phyloP scores from a whole-genome alignment of 2,888 invertebrate species.

The Sesia bembeciformis region DNA sequence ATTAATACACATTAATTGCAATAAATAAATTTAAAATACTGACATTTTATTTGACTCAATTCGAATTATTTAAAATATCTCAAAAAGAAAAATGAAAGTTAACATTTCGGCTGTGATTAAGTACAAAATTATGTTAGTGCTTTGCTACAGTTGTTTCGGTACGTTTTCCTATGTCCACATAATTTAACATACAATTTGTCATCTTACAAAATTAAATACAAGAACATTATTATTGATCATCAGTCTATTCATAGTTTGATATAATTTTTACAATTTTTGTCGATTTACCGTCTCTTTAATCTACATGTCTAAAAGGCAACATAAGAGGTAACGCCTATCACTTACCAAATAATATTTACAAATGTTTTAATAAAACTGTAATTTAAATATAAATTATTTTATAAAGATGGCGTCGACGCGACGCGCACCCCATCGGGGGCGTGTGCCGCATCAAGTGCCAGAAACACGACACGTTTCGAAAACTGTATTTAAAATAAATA shows the following conservation, averaged over 20 bases:
- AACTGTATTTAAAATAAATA: constrained; percentile 58
- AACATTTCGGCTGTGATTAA: constrained; percentile 56
- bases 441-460: constrained; percentile 21
- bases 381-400: constrained; percentile 55
- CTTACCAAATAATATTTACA: constrained; percentile 57
- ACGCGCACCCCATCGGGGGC: constrained; percentile 19
- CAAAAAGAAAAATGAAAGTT: constrained; percentile 72
- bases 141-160: constrained; percentile 37
- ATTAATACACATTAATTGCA: constrained; percentile 37
- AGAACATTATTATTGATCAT: constrained; percentile 71
- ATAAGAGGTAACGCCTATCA: constrained; percentile 50
- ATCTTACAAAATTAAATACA: constrained; percentile 72
- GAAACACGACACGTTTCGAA: constrained; percentile 19
- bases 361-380: constrained; percentile 40
- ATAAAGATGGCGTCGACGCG: constrained; percentile 27
- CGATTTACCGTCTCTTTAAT: constrained; percentile 55
- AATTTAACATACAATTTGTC: constrained; percentile 70
- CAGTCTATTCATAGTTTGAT: constrained; percentile 72
- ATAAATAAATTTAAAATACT: constrained; percentile 68
- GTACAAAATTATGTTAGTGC: constrained; percentile 56
- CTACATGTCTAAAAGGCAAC: constrained; percentile 63
- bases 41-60: constrained; percentile 56
- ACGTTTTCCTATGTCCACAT: constrained; percentile 48
- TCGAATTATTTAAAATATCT: constrained; percentile 12
- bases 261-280: constrained; percentile 70